Conservation (phyloP, 2,888 invertebrate species). For the Augiades crinisus region DNA sequence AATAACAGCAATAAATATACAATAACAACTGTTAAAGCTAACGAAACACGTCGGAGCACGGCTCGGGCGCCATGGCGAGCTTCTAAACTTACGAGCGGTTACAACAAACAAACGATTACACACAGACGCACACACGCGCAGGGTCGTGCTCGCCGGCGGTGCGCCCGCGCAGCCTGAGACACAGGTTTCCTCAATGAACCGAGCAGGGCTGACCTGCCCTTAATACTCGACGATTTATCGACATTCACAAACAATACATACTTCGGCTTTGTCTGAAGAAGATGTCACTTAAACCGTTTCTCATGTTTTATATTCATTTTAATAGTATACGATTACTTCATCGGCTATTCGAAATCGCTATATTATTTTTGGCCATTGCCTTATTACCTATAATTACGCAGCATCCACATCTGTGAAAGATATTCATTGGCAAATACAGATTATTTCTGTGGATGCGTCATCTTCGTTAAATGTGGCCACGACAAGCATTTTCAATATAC, state of each 20-base stretch:
- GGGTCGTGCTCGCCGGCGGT: constrained; percentile 45
- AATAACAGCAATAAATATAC: constrained; percentile 52
- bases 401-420: constrained; percentile 4
- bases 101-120: constrained; percentile 36
- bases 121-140: constrained; percentile 39
- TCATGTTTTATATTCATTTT: not conserved
- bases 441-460: constrained; percentile 68
- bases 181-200: constrained; percentile 73
- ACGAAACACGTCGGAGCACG: constrained; percentile 54
- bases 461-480: constrained; percentile 54
- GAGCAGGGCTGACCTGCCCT: constrained; percentile 46
- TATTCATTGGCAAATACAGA: constrained; percentile 41
- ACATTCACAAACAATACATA: constrained; percentile 31
- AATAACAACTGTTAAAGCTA: constrained; percentile 61
- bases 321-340: not conserved
- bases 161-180: constrained; percentile 48
- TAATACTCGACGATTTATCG: constrained; percentile 37
- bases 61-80: constrained; percentile 53
- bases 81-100: constrained; percentile 53
- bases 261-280: not conserved
- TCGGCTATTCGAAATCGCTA: not conserved
- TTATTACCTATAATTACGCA: constrained; percentile 4
- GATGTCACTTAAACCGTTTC: no score
- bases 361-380: constrained; percentile 3
- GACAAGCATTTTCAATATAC: constrained; percentile 47